Conservation (phyloP, 2,113 vertebrate species). For the Vidua chalybeata region DNA sequence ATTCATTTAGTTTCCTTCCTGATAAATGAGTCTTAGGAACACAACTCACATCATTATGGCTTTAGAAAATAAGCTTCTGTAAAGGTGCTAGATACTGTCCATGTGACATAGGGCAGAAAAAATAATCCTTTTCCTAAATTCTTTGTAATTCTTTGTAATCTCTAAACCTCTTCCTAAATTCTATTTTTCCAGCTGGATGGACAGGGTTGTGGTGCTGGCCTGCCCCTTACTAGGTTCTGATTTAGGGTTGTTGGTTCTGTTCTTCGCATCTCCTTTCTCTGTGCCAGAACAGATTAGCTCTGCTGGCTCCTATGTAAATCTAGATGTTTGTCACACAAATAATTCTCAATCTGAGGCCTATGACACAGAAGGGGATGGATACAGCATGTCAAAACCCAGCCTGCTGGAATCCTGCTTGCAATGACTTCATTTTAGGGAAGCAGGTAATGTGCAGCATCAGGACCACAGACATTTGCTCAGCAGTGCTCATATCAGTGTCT, state of each 20-base stretch:
- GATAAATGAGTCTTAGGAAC: neutral
- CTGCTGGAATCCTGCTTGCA: neutral
- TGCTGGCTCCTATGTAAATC: neutral
- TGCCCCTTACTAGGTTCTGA: neutral
- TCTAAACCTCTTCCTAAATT: neutral
- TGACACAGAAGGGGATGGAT: neutral
- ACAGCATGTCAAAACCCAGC: neutral
- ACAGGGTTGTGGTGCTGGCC: neutral
- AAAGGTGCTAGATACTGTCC: neutral
- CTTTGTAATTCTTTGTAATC: neutral
- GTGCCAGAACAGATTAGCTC: neutral
- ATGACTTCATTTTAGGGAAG: neutral
- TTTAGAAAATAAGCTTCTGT: neutral
- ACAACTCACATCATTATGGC: neutral
- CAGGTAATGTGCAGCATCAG: neutral
- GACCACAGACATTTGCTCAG: neutral
- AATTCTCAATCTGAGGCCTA: neutral
- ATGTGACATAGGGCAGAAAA: neutral
- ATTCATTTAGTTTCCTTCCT: neutral
- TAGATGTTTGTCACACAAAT: slow-evolving; percentile 41
- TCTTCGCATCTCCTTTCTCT: neutral
- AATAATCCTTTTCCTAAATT: neutral
- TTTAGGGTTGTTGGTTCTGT: neutral
- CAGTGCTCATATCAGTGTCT: neutral
- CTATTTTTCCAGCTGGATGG: neutral